phyloP scores from a whole-genome alignment of 2,888 invertebrate species.

The Chloroclysta siterata region DNA sequence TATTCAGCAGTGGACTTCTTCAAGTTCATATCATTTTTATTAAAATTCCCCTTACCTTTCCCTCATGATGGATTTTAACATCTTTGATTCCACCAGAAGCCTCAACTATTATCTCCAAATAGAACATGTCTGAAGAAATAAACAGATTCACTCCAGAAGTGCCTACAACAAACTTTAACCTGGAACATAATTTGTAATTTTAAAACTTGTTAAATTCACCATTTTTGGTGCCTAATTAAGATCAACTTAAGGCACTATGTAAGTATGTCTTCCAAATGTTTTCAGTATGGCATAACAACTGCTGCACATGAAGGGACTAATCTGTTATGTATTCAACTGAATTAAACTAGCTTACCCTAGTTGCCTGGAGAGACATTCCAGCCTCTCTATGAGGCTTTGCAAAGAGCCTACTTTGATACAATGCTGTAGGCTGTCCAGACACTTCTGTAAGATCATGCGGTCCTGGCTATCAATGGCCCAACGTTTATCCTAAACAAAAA shows the following conservation, averaged over 20 bases:
- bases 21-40: not conserved
- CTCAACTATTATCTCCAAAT: slow-evolving; percentile 95
- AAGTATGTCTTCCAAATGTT: too few relatives aligned
- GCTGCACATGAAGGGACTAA: too few relatives aligned
- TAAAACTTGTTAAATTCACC: not conserved
- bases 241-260: too few relatives aligned
- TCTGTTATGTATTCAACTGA: not conserved
- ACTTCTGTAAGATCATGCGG: slow-evolving; percentile 94
- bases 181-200: slow-evolving; percentile 59
- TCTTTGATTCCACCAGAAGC: slow-evolving; percentile 93
- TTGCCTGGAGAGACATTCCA: slow-evolving; percentile 96
- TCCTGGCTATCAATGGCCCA: slow-evolving; percentile 94
- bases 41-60: slow-evolving; percentile 83
- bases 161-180: slow-evolving; percentile 94
- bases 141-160: slow-evolving; percentile 92
- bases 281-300: not conserved
- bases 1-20: not conserved
- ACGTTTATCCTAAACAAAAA: slow-evolving; percentile 90
- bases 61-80: slow-evolving; percentile 95
- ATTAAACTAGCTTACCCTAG: slow-evolving; percentile 86
- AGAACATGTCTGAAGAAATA: slow-evolving; percentile 98
- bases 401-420: slow-evolving; percentile 96
- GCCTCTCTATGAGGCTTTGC: slow-evolving; percentile 95
- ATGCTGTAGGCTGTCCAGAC: slow-evolving; percentile 95
- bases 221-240: too few relatives aligned